Conservation (phyloP, 2,888 invertebrate genomes). For the Tortricodes alternella region DNA sequence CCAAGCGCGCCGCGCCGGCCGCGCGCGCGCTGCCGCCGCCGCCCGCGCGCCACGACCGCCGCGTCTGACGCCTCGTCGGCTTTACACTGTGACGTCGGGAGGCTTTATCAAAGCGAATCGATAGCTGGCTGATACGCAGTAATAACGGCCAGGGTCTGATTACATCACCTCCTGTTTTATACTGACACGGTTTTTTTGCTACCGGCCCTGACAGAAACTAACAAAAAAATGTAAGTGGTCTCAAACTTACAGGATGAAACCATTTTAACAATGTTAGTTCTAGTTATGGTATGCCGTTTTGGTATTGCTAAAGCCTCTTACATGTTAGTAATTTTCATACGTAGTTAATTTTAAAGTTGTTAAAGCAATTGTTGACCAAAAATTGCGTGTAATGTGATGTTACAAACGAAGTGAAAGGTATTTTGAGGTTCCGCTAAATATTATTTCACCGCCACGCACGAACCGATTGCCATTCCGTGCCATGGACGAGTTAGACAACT, state of each 20-base stretch:
- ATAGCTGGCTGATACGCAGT: background rate
- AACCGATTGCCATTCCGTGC: background rate
- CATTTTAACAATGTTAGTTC: background rate
- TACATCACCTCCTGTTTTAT: too few relatives aligned
- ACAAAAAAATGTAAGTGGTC: too few relatives aligned
- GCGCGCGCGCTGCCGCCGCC: conserved; percentile 62
- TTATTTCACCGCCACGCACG: too few relatives aligned
- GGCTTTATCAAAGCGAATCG: conserved; percentile 3
- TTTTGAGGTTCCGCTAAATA: conserved; percentile 1
- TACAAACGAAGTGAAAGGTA: conserved; percentile 3
- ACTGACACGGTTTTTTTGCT: too few relatives aligned
- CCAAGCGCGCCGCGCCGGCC: conserved; percentile 59
- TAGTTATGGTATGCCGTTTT: background rate
- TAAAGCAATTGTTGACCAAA: conserved; percentile 27
- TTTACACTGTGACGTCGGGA: conserved; percentile 16
- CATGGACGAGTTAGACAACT: conserved; percentile 7
- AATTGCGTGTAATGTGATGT: conserved; percentile 17
- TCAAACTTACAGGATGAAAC: too few relatives aligned
- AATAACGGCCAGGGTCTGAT: too few relatives aligned
- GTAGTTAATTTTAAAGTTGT: conserved; percentile 22
- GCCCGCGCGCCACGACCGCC: conserved; percentile 68
- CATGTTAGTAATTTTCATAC: conserved; percentile 12
- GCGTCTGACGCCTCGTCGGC: conserved; percentile 46
- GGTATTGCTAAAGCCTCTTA: background rate
- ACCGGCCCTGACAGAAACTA: too few relatives aligned